These are phyloP conservation scores for Ectobius pallidus DNA, from an alignment of 2,888 invertebrate genomes.

Conservation along the genomic window DNA sequence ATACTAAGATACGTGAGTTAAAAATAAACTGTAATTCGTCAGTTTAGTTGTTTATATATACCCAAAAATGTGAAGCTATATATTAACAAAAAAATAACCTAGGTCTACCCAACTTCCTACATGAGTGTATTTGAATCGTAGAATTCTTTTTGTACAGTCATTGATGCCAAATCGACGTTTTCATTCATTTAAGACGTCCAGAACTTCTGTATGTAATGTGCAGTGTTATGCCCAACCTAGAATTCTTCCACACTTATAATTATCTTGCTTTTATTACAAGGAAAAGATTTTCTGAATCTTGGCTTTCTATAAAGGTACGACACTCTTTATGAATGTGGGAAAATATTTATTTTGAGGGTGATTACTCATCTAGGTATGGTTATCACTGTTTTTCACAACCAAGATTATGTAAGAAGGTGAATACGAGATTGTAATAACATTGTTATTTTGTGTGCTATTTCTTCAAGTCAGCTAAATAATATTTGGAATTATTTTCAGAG, in stretches of 20 bases:
- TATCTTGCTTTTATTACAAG: neutral
- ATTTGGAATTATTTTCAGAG: too few relatives aligned
- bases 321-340: too few relatives aligned
- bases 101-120: neutral
- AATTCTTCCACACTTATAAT: neutral
- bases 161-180: conserved; percentile 12
- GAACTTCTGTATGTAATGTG: conserved; percentile 5
- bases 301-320: too few relatives aligned
- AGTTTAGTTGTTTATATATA: conserved; percentile 21
- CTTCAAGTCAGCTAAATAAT: too few relatives aligned
- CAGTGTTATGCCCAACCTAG: conserved; percentile 13
- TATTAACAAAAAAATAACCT: neutral
- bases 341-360: neutral
- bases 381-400: neutral
- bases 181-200: conserved; percentile 9
- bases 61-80: conserved; percentile 3
- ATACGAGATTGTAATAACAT: too few relatives aligned
- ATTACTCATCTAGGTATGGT: conserved; percentile 5
- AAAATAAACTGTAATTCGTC: conserved; percentile 3
- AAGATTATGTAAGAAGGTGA: too few relatives aligned
- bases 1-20: too few relatives aligned
- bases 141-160: conserved; percentile 18
- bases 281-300: neutral
- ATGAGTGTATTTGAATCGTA: conserved; percentile 8
- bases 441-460: neutral